Base-by-base conservation (phyloP, 2,113 vertebrate genomes). In the Rhipidura dahli region DNA sequence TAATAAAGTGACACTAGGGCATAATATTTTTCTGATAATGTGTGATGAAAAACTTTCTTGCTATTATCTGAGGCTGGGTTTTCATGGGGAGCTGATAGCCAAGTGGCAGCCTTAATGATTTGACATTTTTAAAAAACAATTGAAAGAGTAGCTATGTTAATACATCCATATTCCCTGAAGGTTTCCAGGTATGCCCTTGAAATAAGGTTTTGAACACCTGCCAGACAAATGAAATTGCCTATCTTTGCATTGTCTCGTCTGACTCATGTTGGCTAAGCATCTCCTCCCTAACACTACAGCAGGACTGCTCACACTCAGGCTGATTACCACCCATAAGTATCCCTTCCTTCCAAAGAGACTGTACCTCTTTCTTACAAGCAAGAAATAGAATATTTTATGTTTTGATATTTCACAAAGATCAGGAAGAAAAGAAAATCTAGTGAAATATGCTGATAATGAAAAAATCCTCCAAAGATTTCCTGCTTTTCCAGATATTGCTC, bases 161-260 rank as follows among this genome's bases (percentile, higher is more conserved):
- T 16, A 59, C 13, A 56, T 16, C 20, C 19, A 40, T 20, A 42
- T 82, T 70, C 28, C 39, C 53, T 11, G 33, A 83, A 88, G 22
- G 22, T 28, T 89, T 91, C 68, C 26, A 91, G 45, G 11, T 30
- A 42, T 39, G 37, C 24, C 35, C 75, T 87, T 70, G 30, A 91
- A 90, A 66, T 24, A 71, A 44, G 9, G 17, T 66, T 94, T 83
- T 85, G 50, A 88, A 92, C 30, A 50, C 30, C 35, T 77, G 54
- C 37, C 57, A 66, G 60, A 39, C 1, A 7, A 77, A 33, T n/a
- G 37, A 86, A 82, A 89, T 1, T 39, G n/a, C 11, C 0, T 49
- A 61, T 61, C 79, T 75, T 79, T 0, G 0, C 47, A 65, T 22
- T 19, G 5, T 24, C 49, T 84, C 0, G 0, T 57, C 42, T 89